These are phyloP conservation scores for Eulemur mongoz DNA, from an alignment of 2,797 vertebrate species.

Conservation along the genomic window DNA sequence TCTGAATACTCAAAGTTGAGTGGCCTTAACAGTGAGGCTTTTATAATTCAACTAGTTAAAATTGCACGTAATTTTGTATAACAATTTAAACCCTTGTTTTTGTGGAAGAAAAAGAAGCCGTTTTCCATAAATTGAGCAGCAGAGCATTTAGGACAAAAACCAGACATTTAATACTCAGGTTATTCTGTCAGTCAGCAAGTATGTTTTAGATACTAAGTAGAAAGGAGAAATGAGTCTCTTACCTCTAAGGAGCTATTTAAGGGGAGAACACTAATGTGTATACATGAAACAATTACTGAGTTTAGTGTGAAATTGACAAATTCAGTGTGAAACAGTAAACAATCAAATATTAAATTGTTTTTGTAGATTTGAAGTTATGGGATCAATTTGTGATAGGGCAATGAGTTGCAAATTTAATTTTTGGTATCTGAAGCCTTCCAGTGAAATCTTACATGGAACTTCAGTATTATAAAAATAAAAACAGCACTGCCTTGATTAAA, in stretches of 20 bases:
- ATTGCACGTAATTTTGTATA: conserved; percentile 8
- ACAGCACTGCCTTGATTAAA: conserved; percentile 2
- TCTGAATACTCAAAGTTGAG: background rate
- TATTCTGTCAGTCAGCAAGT: background rate
- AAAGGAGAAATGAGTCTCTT: conserved; percentile 29
- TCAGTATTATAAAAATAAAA: conserved; percentile 47
- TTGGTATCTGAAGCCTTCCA: conserved; percentile 18
- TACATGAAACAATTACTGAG: background rate
- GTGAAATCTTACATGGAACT: conserved; percentile 5
- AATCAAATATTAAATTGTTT: conserved; percentile 47
- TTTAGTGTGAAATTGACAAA: background rate
- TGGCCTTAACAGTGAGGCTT: conserved; percentile 31
- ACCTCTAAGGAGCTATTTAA: conserved; percentile 4
- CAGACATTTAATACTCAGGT: background rate
- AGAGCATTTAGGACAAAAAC: background rate
- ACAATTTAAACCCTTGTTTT: background rate
- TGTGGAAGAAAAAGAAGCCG: background rate
- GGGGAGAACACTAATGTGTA: background rate
- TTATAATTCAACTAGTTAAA: conserved; percentile 4
- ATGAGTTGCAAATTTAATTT: conserved; percentile 23
- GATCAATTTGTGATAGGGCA: background rate
- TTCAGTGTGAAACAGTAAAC: background rate
- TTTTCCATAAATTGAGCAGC: background rate
- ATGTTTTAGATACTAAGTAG: background rate
- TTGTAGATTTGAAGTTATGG: conserved; percentile 6